Evolutionary conservation across 2,888 invertebrate genomes (phyloP), one percentile per base, ranked within the genome.

Genomic region (Amphipyra berbera): DNA sequence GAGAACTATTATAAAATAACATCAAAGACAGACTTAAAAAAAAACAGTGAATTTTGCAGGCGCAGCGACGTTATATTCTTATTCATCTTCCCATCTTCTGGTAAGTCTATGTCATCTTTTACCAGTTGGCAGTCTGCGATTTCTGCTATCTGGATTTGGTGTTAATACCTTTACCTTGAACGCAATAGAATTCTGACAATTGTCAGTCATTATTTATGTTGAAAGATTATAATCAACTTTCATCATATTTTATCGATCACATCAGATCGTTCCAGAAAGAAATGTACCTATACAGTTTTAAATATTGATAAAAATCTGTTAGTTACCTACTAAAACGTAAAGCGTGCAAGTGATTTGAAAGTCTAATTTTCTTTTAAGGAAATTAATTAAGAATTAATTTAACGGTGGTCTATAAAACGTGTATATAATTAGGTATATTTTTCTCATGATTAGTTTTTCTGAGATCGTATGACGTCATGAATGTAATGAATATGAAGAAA

Each of bases 381-480:
- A 72, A 69, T 68, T 64, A 75, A 58, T 61, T 59, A 54, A 58
- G 27, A 66, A 67, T 67, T 74, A 61, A 68, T 60, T 61, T 71
- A 70, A 70, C 55, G 49, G 37, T 42, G 30, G 12, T 35, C 33
- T 30, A 59, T 67, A 61, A 71, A 68, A 53, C 49, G 21, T 57
- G 42, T 61, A 61, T 15, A 72, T 54, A 72, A 59, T 54, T 46
- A 72, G 42, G 38, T 7, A 6, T 30, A 5, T 56, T 63, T 21
- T 21, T 21, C 21, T 21, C 3, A 21, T 2, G 21, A 21, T 21
- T 3, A 1, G 21, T 3, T 21, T 21, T 21, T 21, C 21, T 21
- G 21, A 21, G 50, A 50, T 58, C 41, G 13, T 41, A 49, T 53
- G 58, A 57, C 10, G 30, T 50, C 54, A 15, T 70, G 41, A 44